A percentile compares a stretch with the other conserved stretches of the same genome.
These are phyloP conservation scores for Phaedon cochleariae DNA, from an alignment of 2,888 invertebrate genomes.

Conservation along the genomic window DNA sequence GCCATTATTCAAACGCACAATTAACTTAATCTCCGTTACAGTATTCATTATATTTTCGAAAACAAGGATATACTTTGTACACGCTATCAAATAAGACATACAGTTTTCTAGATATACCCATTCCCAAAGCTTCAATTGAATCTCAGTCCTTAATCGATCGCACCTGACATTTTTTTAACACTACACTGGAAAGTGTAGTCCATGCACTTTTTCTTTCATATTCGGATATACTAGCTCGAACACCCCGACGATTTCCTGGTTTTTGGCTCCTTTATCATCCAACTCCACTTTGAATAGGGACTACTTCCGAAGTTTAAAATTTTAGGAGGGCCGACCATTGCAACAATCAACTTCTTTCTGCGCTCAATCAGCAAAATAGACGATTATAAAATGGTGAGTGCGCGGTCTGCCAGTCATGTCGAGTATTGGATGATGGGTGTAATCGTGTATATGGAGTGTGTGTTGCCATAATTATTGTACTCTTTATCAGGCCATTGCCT, in stretches of 20 bases:
- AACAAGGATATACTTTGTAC: no score
- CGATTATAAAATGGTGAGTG: constrained; percentile 99
- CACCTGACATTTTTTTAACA: no score
- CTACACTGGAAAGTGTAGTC: no score
- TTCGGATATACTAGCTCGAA: no score
- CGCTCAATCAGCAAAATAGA: constrained; percentile 99
- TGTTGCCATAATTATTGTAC: constrained; percentile 45
- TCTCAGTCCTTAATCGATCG: no score
- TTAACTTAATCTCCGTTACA: no score
- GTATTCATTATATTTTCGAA: no score
- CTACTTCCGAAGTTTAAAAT: constrained; percentile 59
- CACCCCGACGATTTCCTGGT: not conserved
- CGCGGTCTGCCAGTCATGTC: constrained; percentile 62
- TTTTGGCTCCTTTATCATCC: not conserved
- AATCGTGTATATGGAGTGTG: constrained; percentile 36
- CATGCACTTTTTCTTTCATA: no score
- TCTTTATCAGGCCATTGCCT: constrained; percentile 48
- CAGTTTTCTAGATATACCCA: no score
- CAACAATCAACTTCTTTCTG: constrained; percentile 94
- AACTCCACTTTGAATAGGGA: constrained; percentile 17
- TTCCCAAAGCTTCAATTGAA: no score
- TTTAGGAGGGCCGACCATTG: constrained; percentile 81
- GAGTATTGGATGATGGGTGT: constrained; percentile 57
- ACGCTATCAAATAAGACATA: no score
- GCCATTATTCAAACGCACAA: no score